These are phyloP conservation scores for Rhyacophila evoluta DNA, from an alignment of 2,888 invertebrate genomes.

Conservation along the genomic window DNA sequence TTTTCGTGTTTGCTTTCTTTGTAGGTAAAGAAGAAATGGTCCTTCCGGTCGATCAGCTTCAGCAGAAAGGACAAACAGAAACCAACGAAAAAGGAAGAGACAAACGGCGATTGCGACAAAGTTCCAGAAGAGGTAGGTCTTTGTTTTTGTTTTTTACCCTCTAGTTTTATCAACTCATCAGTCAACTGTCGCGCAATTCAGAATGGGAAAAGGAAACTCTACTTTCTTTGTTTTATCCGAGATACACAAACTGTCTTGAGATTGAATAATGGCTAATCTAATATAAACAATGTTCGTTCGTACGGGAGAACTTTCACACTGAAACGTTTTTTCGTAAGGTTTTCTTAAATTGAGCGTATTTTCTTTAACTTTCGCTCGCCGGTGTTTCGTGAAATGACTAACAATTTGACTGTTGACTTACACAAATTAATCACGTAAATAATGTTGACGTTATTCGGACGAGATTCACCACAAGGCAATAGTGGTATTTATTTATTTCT, in stretches of 20 bases:
- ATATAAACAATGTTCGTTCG: background rate
- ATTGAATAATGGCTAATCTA: constrained; percentile 5
- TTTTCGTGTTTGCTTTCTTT: constrained; percentile 52
- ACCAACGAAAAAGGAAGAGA: constrained; percentile 77
- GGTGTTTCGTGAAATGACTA: too few relatives aligned
- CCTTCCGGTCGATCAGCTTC: constrained; percentile 88
- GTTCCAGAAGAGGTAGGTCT: constrained; percentile 75
- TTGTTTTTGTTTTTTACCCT: background rate
- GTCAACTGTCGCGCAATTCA: constrained; percentile 1
- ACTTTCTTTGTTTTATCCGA: background rate
- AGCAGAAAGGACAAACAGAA: constrained; percentile 90
- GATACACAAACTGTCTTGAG: background rate
- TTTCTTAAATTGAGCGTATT: too few relatives aligned
- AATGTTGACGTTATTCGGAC: too few relatives aligned
- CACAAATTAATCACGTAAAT: too few relatives aligned
- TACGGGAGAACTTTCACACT: background rate
- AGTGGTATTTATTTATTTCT: too few relatives aligned
- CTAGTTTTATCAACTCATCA: constrained; percentile 8
- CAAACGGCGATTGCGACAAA: constrained; percentile 73
- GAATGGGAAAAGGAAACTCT: background rate
- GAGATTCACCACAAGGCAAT: too few relatives aligned
- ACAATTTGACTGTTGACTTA: too few relatives aligned
- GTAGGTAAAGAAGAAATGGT: constrained; percentile 89
- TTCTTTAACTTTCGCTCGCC: too few relatives aligned
- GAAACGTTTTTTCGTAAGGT: background rate